Percentiles rank a stretch among this genome's conserved stretches.
Conservation (phyloP, 2,888 invertebrate genomes). For the Altica lythri region DNA sequence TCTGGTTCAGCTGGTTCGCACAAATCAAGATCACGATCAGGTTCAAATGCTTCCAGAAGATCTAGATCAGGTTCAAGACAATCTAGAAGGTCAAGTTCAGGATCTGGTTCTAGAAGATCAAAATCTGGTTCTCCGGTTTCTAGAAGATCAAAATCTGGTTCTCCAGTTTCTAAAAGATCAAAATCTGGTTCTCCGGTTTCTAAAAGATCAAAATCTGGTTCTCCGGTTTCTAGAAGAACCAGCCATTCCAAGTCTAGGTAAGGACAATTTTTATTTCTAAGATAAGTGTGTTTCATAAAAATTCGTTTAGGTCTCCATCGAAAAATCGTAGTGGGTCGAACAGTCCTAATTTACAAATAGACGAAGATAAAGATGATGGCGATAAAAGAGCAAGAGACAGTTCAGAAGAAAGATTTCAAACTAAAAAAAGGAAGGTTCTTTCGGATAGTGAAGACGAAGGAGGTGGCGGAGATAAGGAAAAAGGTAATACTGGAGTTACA, state of each 20-base stretch:
- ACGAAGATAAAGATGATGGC: constrained; percentile 53
- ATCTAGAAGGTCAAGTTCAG: constrained; percentile 38
- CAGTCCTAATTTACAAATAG: constrained; percentile 61
- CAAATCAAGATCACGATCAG: constrained; percentile 36
- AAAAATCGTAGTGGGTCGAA: constrained; percentile 47
- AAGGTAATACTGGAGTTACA: constrained; percentile 26
- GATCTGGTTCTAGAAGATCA: constrained; percentile 33
- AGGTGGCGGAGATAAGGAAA: constrained; percentile 38
- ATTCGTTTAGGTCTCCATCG: constrained; percentile 36
- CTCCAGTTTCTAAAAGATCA: constrained; percentile 37
- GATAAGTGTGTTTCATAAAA: no score
- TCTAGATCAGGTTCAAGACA: constrained; percentile 33
- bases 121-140: constrained; percentile 35
- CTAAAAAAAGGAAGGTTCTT: constrained; percentile 61
- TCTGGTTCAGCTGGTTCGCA: constrained; percentile 34
- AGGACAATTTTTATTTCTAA: constrained; percentile 12
- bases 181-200: constrained; percentile 37
- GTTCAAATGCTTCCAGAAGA: constrained; percentile 31
- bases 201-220: constrained; percentile 39
- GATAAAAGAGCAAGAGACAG: constrained; percentile 53
- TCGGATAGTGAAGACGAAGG: constrained; percentile 70
- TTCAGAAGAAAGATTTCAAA: constrained; percentile 48
- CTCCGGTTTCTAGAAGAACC: constrained; percentile 37
- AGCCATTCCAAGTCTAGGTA: constrained; percentile 42
- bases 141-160: constrained; percentile 33